phyloP scores from a whole-genome alignment of 2,113 vertebrate species.

The Ranitomeya imitator region DNA sequence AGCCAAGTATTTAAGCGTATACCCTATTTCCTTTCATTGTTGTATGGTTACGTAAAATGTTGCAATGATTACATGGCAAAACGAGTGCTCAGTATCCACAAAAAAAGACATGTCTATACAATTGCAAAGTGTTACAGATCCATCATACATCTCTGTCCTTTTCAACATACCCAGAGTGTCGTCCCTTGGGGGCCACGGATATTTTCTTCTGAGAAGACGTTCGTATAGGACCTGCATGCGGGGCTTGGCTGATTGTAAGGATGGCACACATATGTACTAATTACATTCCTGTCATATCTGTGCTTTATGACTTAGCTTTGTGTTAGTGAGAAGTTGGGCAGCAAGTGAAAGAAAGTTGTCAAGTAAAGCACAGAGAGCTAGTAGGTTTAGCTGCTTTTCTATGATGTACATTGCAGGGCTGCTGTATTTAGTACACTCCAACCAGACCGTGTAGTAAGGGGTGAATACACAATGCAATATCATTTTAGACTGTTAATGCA shows the following conservation, averaged over 20 bases:
- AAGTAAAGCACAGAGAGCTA: constrained; percentile 64
- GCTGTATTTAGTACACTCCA: constrained; percentile 20
- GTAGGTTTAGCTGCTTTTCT: constrained; percentile 60
- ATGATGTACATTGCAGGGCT: constrained; percentile 65
- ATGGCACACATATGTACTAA: constrained; percentile 93
- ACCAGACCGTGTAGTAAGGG: background rate
- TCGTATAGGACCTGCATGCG: constrained; percentile 99
- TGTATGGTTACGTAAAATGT: background rate
- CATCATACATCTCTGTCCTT: constrained; percentile 69
- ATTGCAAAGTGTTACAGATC: constrained; percentile 47
- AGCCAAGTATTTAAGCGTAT: background rate
- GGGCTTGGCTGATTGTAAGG: constrained; percentile 96
- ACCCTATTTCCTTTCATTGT: background rate
- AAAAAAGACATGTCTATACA: background rate
- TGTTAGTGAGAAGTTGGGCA: constrained; percentile 71
- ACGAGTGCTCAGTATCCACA: background rate
- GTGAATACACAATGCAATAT: background rate
- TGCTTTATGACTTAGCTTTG: constrained; percentile 74
- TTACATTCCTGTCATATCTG: constrained; percentile 81
- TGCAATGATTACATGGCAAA: background rate
- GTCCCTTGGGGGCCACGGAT: constrained; percentile 88
- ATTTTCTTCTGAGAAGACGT: constrained; percentile 98
- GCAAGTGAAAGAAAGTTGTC: constrained; percentile 69
- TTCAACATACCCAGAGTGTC: constrained; percentile 93
- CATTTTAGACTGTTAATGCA: constrained; percentile 16